These are phyloP conservation scores for Laterallus jamaicensis DNA, from an alignment of 2,113 vertebrate species.

Conservation along the genomic window DNA sequence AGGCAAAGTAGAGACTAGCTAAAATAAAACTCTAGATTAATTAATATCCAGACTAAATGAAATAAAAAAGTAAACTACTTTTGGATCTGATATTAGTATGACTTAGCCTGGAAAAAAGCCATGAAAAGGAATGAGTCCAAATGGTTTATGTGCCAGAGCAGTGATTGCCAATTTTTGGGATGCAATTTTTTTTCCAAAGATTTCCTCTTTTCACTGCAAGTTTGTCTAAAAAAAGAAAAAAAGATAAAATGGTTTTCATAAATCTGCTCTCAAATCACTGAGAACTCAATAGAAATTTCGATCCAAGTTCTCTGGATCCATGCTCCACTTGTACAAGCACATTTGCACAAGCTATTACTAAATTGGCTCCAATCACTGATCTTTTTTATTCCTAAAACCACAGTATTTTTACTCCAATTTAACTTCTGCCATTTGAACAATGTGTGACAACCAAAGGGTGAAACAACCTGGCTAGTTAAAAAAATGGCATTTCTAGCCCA, in stretches of 20 bases:
- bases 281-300: neutral
- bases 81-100: neutral
- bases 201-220: neutral
- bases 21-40: neutral
- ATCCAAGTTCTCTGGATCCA: neutral
- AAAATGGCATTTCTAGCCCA: neutral
- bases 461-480: neutral
- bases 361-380: neutral
- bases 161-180: neutral
- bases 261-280: neutral
- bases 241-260: neutral
- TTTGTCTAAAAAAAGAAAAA: neutral
- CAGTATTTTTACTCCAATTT: neutral
- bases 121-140: constrained; percentile 10
- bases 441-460: neutral
- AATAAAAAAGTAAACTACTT: neutral
- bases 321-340: neutral
- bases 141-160: neutral
- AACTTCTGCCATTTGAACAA: neutral
- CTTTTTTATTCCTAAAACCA: neutral
- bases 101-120: constrained; percentile 10
- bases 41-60: neutral
- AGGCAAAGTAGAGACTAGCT: neutral
- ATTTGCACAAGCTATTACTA: neutral
- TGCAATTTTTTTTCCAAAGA: constrained; percentile 9